Evolutionary conservation across 1,140 invertebrate genomes (phyloP).

Genomic region (Neodiprion virginianus): DNA sequence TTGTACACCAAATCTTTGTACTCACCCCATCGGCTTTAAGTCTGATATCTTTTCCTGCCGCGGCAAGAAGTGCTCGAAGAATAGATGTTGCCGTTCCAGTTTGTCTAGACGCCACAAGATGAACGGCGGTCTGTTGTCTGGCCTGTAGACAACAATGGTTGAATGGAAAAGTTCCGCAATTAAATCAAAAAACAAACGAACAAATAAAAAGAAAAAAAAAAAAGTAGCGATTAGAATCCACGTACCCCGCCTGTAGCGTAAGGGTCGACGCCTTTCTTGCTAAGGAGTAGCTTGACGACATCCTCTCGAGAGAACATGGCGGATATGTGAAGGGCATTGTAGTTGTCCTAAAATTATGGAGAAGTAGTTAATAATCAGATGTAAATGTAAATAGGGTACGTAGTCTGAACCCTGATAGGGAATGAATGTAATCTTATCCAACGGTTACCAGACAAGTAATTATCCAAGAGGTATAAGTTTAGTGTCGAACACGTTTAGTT

Average conservation of each 20-base stretch:
- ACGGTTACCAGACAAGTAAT: too few relatives aligned
- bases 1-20: slow-evolving; percentile 30
- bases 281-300: slow-evolving; percentile 88
- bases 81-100: slow-evolving; percentile 90
- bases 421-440: too few relatives aligned
- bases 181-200: background rate
- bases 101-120: slow-evolving; percentile 88
- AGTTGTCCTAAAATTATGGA: slow-evolving; percentile 81
- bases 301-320: slow-evolving; percentile 94
- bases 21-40: slow-evolving; percentile 86
- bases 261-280: slow-evolving; percentile 89
- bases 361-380: background rate
- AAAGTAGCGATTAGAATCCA: background rate
- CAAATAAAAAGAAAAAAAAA: background rate
- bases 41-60: slow-evolving; percentile 87
- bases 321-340: slow-evolving; percentile 91
- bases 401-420: too few relatives aligned
- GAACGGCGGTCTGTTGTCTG: slow-evolving; percentile 86
- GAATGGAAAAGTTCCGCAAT: background rate
- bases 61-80: slow-evolving; percentile 80
- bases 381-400: too few relatives aligned
- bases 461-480: too few relatives aligned
- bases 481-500: too few relatives aligned
- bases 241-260: slow-evolving; percentile 89
- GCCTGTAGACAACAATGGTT: slow-evolving; percentile 59